These are phyloP conservation scores for Psilopogon haemacephalus DNA, from an alignment of 2,113 vertebrate species.

Conservation along the genomic window DNA sequence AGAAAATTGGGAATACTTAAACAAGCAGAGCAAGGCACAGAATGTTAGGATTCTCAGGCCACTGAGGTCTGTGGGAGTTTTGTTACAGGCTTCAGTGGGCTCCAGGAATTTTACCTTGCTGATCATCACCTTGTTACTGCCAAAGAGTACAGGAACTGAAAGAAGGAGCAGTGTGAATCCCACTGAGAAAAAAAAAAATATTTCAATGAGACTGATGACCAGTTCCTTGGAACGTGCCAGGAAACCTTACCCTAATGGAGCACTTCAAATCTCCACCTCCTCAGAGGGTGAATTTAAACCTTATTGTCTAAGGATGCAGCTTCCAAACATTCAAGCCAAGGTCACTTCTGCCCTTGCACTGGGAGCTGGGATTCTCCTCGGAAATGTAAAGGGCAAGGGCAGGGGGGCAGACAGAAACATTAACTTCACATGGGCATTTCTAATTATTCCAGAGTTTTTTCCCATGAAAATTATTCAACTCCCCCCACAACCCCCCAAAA, in stretches of 20 bases:
- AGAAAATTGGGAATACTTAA: not conserved
- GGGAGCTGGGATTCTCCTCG: not conserved
- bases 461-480: not conserved
- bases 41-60: not conserved
- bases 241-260: not conserved
- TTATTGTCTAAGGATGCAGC: not conserved
- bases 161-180: not conserved
- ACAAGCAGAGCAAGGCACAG: not conserved
- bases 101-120: not conserved
- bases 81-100: not conserved
- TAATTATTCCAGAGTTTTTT: not conserved
- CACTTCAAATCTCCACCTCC: not conserved
- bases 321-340: not conserved
- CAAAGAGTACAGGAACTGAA: not conserved
- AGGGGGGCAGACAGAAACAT: not conserved
- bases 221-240: not conserved
- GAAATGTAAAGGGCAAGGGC: not conserved
- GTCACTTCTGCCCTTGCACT: not conserved
- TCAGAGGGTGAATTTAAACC: not conserved
- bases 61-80: not conserved
- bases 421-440: not conserved
- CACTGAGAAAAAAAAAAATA: not conserved
- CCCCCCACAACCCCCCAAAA: too few species aligned
- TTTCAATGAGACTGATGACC: not conserved
- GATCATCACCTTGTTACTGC: not conserved